These are phyloP conservation scores for Poecilia latipinna DNA, from an alignment of 2,113 vertebrate genomes.

Conservation along the genomic window DNA sequence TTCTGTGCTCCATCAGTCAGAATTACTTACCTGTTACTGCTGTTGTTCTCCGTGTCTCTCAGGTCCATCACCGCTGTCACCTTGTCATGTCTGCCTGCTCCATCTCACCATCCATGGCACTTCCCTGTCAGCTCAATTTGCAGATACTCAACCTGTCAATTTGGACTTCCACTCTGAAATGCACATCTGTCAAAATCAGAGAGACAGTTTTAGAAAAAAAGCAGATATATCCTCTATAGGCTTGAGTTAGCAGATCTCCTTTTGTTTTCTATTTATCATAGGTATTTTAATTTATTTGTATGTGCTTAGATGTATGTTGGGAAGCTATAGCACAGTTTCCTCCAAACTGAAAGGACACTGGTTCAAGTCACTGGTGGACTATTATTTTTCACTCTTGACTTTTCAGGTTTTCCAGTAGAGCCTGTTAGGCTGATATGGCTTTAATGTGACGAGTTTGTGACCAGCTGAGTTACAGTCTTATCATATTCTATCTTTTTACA, in stretches of 20 bases:
- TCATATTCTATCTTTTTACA: not conserved
- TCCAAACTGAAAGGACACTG: not conserved
- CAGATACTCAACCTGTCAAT: slow-evolving; percentile 4
- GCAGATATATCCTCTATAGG: not conserved
- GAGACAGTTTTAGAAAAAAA: not conserved
- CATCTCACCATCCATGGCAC: not conserved
- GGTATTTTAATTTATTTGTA: not conserved
- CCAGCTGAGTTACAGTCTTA: not conserved
- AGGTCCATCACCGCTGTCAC: not conserved
- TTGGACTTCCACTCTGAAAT: not conserved
- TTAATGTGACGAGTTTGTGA: not conserved
- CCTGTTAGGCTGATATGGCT: not conserved
- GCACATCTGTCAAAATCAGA: not conserved
- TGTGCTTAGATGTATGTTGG: not conserved
- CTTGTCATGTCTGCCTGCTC: not conserved
- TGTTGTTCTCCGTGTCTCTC: not conserved
- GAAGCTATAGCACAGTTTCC: not conserved
- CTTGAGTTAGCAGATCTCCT: not conserved
- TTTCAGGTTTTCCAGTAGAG: not conserved
- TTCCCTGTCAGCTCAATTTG: not conserved
- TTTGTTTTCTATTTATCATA: not conserved
- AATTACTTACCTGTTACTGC: not conserved
- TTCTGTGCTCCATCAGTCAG: not conserved
- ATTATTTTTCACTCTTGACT: not conserved
- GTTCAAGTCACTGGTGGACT: not conserved